phyloP scores from a whole-genome alignment of 2,797 vertebrate genomes.

The Cuculus canorus region DNA sequence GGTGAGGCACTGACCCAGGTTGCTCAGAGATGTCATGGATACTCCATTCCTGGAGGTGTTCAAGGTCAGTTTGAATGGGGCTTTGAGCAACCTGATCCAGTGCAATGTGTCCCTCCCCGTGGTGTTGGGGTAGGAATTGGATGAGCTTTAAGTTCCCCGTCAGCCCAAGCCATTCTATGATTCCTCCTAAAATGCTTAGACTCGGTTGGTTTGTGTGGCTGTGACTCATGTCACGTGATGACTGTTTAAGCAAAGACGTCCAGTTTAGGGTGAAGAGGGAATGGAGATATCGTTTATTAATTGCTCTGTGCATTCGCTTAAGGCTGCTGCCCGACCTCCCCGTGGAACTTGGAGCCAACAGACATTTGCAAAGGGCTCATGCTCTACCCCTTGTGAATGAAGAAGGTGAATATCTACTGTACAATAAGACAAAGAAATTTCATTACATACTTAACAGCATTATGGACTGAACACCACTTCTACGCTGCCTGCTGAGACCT shows the following conservation, averaged over 20 bases:
- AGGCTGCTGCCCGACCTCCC: neutral
- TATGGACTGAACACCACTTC: neutral
- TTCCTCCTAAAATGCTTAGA: neutral
- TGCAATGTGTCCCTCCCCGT: no score
- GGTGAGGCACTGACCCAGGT: no score
- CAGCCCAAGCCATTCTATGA: no score
- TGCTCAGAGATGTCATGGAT: no score
- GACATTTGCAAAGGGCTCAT: fast-evolving
- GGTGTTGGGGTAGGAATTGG: no score
- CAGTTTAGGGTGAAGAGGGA: neutral
- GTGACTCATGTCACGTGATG: neutral
- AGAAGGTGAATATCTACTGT: neutral
- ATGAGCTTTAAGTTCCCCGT: no score
- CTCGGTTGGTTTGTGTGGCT: neutral
- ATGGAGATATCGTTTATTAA: neutral
- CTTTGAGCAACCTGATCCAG: no score
- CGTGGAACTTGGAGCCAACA: neutral
- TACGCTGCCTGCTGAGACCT: neutral
- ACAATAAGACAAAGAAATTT: neutral
- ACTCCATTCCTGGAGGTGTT: no score
- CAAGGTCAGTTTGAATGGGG: no score
- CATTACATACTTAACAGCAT: neutral
- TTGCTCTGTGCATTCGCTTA: neutral
- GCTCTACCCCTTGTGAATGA: neutral
- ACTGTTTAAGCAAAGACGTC: neutral